Evolutionary conservation across 2,888 invertebrate genomes (phyloP), one percentile per base, ranked within the genome.

Genomic region (Mythimna impura): DNA sequence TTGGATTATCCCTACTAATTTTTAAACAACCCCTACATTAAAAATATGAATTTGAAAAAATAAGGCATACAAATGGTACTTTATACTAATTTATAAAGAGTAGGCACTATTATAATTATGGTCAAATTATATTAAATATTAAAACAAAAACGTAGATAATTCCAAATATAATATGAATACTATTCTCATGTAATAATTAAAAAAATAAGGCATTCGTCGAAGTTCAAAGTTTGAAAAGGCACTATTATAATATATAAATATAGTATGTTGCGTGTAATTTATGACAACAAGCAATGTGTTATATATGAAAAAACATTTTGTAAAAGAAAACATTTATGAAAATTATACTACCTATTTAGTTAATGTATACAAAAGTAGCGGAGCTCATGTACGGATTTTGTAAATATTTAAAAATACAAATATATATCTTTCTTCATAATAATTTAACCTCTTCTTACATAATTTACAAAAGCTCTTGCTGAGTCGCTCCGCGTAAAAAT

Each of bases 61-160:
- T 87, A 90, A 89, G 86, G 88, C 89, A 89, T 89, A 85, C 76
- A 85, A 81, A 88, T 82, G 87, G 87, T 88, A 84, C 87, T 83
- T 83, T 83, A 84, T 69, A 80, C 83, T 88, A 85, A 67, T 74
- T 83, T 85, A 87, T 69, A 80, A 82, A 82, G 80, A 76, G 80
- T 88, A 91, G 88, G 87, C 88, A 90, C 88, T 87, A 87, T 82
- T 84, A 74, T 81, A 84, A 78, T 78, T 82, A 86, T 84, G 82
- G 83, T 88, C 86, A 87, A 88, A 84, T 83, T 76, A 88, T 76
- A 84, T 75, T 81, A 82, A 76, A 82, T 85, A 81, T 40, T 52
- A 72, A 66, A 82, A 65, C 61, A 85, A 86, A 87, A 86, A 87
- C 72, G 73, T 84, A 81, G 78, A 82, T 67, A 80, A 81, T 73